These are phyloP conservation scores for Pristionchus entomophagus DNA, from an alignment of 2,888 invertebrate species.

Conservation along the genomic window DNA sequence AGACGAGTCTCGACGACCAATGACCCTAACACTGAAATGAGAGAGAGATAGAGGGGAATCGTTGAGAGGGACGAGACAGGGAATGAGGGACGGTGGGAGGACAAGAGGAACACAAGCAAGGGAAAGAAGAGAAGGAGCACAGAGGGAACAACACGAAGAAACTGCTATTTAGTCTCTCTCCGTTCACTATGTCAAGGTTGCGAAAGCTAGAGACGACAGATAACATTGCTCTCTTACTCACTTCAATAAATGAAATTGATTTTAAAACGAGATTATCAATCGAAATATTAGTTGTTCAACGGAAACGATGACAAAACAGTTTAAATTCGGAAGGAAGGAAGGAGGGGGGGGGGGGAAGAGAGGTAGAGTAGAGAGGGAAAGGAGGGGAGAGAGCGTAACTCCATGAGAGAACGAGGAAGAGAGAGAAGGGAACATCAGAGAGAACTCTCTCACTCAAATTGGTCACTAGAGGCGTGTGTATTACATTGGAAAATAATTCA, in stretches of 20 bases:
- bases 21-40: not conserved
- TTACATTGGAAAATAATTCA: not conserved
- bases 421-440: not conserved
- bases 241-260: not conserved
- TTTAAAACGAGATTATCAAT: not conserved
- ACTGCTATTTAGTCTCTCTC: not conserved
- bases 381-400: not conserved
- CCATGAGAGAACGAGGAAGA: not conserved
- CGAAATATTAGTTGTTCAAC: not conserved
- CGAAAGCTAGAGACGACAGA: not conserved
- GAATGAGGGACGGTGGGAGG: not conserved
- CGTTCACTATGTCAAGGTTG: conserved; percentile 37
- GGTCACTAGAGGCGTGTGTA: not conserved
- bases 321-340: not conserved
- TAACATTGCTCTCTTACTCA: not conserved
- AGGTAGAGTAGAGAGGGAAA: too few species aligned
- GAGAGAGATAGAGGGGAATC: not conserved
- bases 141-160: not conserved
- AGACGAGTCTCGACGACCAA: conserved; percentile 18
- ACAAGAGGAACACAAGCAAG: not conserved
- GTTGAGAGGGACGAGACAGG: not conserved
- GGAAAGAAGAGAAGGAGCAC: not conserved
- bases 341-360: not conserved
- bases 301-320: conserved; percentile 4
- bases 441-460: not conserved